Conservation (phyloP, 2,888 invertebrate genomes). For the Crioceris asparagi region DNA sequence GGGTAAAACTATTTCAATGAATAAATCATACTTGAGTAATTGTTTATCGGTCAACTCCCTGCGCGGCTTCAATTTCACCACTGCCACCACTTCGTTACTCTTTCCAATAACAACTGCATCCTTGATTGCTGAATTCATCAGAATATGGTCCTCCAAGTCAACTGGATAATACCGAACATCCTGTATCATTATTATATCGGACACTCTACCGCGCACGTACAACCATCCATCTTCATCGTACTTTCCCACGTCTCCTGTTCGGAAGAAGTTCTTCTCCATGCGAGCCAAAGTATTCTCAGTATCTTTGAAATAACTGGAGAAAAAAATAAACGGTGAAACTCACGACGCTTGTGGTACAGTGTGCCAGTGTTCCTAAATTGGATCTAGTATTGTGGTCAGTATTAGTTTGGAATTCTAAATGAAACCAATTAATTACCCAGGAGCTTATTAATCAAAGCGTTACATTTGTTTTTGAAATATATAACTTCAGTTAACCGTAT, state of each 20-base stretch:
- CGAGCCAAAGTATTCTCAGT: slow-evolving; percentile 15
- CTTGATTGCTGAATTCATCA: slow-evolving; percentile 24
- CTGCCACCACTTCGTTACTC: slow-evolving; percentile 22
- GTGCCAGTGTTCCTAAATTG: too few species aligned
- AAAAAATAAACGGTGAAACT: too few species aligned
- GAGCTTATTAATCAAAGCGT: too few species aligned
- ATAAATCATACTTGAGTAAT: slow-evolving; percentile 22
- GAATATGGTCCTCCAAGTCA: slow-evolving; percentile 27
- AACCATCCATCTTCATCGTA: slow-evolving; percentile 29
- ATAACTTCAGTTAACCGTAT: too few species aligned
- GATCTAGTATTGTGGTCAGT: too few species aligned
- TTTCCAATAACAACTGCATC: slow-evolving; percentile 26
- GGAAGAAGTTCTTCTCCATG: slow-evolving; percentile 26
- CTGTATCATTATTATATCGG: slow-evolving; percentile 22
- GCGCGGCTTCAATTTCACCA: slow-evolving; percentile 21
- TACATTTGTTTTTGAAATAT: too few species aligned
- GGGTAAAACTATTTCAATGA: too few species aligned
- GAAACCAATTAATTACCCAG: too few species aligned
- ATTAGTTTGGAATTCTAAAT: too few species aligned
- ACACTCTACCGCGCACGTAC: slow-evolving; percentile 26
- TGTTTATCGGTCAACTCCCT: slow-evolving; percentile 17
- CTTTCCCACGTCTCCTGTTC: slow-evolving; percentile 30
- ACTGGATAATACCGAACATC: slow-evolving; percentile 17
- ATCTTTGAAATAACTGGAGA: slow-evolving; percentile 28
- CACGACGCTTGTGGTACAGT: too few species aligned